These are phyloP conservation scores for Melinaea marsaeus DNA, from an alignment of 2,888 invertebrate species.

Conservation along the genomic window DNA sequence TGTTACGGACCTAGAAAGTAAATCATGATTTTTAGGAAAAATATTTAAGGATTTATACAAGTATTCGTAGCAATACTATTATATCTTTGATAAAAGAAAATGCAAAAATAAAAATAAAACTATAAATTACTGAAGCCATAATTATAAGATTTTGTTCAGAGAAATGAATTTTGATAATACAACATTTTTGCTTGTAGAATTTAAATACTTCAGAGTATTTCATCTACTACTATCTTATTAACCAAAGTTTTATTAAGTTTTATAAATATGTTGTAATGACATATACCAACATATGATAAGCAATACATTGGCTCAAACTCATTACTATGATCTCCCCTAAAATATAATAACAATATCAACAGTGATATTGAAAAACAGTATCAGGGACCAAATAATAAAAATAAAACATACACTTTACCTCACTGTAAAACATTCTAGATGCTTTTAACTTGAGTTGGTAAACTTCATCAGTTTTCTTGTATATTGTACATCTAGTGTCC, in stretches of 20 bases:
- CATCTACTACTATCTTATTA: not conserved
- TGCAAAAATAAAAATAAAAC: slow-evolving; percentile 2
- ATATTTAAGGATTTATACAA: not conserved
- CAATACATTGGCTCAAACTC: slow-evolving; percentile 48
- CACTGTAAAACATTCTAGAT: slow-evolving; percentile 93
- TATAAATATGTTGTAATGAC: slow-evolving; percentile 42
- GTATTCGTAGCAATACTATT: too few species aligned
- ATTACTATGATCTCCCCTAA: slow-evolving; percentile 46
- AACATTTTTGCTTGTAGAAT: too few species aligned
- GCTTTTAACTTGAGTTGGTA: slow-evolving; percentile 99
- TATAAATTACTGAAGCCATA: not conserved
- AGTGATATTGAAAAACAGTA: slow-evolving; percentile 17
- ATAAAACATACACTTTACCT: slow-evolving; percentile 64
- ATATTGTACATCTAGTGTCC: slow-evolving; percentile 97
- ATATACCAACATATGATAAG: slow-evolving; percentile 44
- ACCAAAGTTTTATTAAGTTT: not conserved
- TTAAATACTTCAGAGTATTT: too few species aligned
- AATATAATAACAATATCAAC: slow-evolving; percentile 29
- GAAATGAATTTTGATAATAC: too few species aligned
- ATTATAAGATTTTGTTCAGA: too few species aligned
- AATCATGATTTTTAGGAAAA: not conserved
- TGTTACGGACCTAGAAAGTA: slow-evolving; percentile 82
- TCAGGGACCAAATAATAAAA: slow-evolving; percentile 16
- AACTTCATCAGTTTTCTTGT: slow-evolving; percentile 97
- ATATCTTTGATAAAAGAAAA: slow-evolving; percentile 12